Conservation (phyloP, 1,140 invertebrate genomes). For the Drosophila nikananu region DNA sequence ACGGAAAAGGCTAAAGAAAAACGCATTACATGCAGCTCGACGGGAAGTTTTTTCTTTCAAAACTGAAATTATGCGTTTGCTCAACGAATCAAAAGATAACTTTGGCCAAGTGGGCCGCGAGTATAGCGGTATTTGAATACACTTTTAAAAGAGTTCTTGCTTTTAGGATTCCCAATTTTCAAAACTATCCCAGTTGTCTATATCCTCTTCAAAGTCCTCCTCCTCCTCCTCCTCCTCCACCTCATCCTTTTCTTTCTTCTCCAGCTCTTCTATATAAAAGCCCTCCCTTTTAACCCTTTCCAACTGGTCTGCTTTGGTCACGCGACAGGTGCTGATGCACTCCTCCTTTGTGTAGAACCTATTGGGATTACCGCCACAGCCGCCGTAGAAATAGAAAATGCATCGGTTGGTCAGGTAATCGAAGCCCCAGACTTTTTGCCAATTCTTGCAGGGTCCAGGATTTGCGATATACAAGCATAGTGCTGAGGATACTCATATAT, state of each 20-base stretch:
- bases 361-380: constrained; percentile 69
- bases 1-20: constrained; percentile 50
- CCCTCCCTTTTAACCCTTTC: constrained; percentile 17
- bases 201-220: constrained; percentile 43
- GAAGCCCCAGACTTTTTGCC: constrained; percentile 54
- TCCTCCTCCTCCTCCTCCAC: constrained; percentile 23
- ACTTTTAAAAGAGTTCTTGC: not conserved
- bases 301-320: not conserved
- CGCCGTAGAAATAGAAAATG: constrained; percentile 58
- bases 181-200: constrained; percentile 40
- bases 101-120: not conserved
- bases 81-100: constrained; percentile 35
- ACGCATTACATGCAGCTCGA: constrained; percentile 64
- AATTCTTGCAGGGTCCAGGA: constrained; percentile 42
- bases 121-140: constrained; percentile 4
- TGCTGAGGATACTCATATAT: constrained; percentile 20
- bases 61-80: constrained; percentile 68
- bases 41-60: constrained; percentile 52
- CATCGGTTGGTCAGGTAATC: constrained; percentile 64
- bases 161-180: constrained; percentile 34
- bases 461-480: constrained; percentile 53
- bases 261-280: not conserved
- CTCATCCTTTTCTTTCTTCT: not conserved
- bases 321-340: constrained; percentile 45
- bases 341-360: constrained; percentile 49